Conservation (phyloP, 2,797 vertebrate species). For the Darevskia mixta region DNA sequence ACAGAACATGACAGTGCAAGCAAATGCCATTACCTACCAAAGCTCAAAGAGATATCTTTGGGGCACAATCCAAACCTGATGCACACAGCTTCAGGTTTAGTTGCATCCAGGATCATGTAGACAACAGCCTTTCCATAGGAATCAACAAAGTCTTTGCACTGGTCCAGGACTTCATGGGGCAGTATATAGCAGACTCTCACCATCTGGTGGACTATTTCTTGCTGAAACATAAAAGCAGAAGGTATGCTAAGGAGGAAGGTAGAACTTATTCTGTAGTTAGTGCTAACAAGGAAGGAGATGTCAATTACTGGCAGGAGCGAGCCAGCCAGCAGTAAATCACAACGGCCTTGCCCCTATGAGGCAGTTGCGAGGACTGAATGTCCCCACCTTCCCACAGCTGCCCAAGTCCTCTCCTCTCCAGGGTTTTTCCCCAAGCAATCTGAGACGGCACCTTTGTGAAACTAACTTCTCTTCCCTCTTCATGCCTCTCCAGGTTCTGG, state of each 20-base stretch:
- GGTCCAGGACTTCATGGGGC: constrained; percentile 76
- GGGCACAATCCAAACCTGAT: constrained; percentile 83
- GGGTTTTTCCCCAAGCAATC: too few species aligned
- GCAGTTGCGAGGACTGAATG: too few species aligned
- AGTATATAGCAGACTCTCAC: constrained; percentile 86
- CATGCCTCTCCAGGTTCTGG: too few species aligned
- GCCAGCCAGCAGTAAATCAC: too few species aligned
- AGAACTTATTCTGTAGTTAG: too few species aligned
- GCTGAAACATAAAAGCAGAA: constrained; percentile 73
- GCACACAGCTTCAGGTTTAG: constrained; percentile 85
- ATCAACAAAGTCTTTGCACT: constrained; percentile 90
- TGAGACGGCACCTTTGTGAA: too few species aligned
- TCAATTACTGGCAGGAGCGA: too few species aligned
- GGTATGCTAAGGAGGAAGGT: neutral
- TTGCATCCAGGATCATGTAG: constrained; percentile 85
- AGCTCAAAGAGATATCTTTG: constrained; percentile 17
- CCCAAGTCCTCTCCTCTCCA: too few species aligned
- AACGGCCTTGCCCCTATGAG: too few species aligned
- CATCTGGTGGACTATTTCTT: constrained; percentile 81
- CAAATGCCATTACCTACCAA: constrained; percentile 1
- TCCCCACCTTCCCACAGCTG: too few species aligned
- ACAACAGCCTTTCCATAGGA: constrained; percentile 88
- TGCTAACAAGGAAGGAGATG: too few species aligned
- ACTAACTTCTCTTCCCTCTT: too few species aligned
- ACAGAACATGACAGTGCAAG: neutral